Evolutionary conservation across 1,140 invertebrate genomes (phyloP).

Genomic region (Dendroctonus valens): DNA sequence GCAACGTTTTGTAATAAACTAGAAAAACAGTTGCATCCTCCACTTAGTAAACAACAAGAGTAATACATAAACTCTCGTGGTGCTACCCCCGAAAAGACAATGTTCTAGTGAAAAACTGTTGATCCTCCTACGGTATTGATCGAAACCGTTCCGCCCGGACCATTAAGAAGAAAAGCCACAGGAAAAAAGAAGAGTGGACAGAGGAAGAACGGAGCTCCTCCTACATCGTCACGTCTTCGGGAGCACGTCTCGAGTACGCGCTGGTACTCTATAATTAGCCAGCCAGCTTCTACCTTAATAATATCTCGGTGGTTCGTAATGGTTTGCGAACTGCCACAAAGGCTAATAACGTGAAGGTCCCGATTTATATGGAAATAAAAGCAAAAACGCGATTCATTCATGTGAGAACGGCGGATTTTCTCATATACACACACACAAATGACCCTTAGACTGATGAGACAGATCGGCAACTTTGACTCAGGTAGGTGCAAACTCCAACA

Average conservation of each 20-base stretch:
- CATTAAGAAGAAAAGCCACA: slow-evolving; percentile 17
- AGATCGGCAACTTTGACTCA: no score
- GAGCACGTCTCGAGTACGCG: slow-evolving; percentile 38
- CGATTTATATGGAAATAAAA: slow-evolving; percentile 11
- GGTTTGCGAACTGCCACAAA: slow-evolving; percentile 38
- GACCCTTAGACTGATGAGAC: no score
- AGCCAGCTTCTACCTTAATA: slow-evolving; percentile 39
- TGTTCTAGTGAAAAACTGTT: no score
- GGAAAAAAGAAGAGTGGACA: slow-evolving; percentile 14
- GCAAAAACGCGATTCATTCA: slow-evolving; percentile 22
- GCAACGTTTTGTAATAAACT: no score
- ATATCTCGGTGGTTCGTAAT: slow-evolving; percentile 36
- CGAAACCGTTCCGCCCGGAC: slow-evolving; percentile 16
- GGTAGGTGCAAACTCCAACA: no score
- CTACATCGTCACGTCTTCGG: slow-evolving; percentile 39
- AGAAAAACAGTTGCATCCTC: no score
- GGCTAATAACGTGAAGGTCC: slow-evolving; percentile 30
- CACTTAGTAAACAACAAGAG: no score
- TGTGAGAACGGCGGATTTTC: slow-evolving; percentile 17
- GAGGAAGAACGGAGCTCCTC: slow-evolving; percentile 30
- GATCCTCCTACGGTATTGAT: neutral
- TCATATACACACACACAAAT: no score
- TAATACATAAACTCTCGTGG: no score
- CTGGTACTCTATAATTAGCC: slow-evolving; percentile 38
- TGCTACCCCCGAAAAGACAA: no score